phyloP scores from a whole-genome alignment of 2,797 vertebrate genomes.

The Enteromius radiatus region DNA sequence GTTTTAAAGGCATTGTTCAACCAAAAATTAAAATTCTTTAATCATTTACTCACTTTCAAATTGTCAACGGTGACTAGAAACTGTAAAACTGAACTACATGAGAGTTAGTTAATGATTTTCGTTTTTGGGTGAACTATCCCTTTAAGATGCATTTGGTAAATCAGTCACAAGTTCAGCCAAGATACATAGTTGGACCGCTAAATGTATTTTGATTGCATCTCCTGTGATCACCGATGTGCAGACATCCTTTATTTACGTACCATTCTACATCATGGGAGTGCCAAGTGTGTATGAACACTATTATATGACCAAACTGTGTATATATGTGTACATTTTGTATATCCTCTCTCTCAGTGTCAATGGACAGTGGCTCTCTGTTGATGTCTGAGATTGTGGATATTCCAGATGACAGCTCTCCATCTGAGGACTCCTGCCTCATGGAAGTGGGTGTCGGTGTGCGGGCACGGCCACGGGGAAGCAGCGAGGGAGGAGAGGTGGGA shows the following conservation, averaged over 20 bases:
- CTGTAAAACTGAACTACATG: background rate
- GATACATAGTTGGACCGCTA: no score
- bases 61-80: background rate
- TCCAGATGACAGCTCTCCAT: conserved; percentile 92
- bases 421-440: conserved; percentile 94
- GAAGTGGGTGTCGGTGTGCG: conserved; percentile 81
- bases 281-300: background rate
- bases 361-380: conserved; percentile 92
- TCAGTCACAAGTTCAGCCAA: background rate
- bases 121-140: background rate
- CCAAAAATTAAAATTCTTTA: background rate
- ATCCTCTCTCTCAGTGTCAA: conserved; percentile 80
- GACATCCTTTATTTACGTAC: background rate
- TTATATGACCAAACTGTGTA: background rate
- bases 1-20: background rate
- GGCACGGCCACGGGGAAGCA: conserved; percentile 78
- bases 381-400: conserved; percentile 94
- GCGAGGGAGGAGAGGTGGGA: conserved; percentile 76
- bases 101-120: background rate
- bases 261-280: background rate
- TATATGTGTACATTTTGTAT: conserved; percentile 30
- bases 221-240: background rate
- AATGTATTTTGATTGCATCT: background rate
- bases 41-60: background rate
- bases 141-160: background rate